phyloP scores from a whole-genome alignment of 2,888 invertebrate genomes.

The Marronus borbonicus region DNA sequence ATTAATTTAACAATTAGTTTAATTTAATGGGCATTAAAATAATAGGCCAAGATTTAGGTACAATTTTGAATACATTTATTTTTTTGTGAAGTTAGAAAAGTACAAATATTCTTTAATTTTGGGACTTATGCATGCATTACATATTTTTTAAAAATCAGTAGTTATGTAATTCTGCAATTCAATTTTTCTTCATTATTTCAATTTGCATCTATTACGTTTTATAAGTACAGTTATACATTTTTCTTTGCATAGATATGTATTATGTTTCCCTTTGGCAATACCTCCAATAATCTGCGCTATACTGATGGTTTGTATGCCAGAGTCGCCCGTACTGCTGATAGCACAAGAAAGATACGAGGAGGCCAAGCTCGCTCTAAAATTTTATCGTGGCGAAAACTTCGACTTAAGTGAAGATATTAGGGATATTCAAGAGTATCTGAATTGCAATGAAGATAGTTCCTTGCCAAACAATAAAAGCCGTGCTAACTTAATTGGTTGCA shows the following conservation, averaged over 20 bases:
- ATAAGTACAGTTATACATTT: slow-evolving; percentile 3
- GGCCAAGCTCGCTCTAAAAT: slow-evolving; percentile 76
- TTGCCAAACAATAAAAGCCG: slow-evolving; percentile 56
- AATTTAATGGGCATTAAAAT: too few relatives aligned
- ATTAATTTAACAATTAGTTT: too few relatives aligned
- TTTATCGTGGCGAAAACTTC: slow-evolving; percentile 81
- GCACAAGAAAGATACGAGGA: slow-evolving; percentile 72
- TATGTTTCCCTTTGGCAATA: slow-evolving; percentile 16
- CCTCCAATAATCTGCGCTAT: slow-evolving; percentile 72
- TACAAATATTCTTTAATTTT: too few relatives aligned
- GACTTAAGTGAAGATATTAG: slow-evolving; percentile 77
- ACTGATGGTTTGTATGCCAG: slow-evolving; percentile 79
- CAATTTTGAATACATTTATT: too few relatives aligned
- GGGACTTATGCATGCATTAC: too few relatives aligned
- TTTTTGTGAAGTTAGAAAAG: too few relatives aligned
- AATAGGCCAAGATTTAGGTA: too few relatives aligned
- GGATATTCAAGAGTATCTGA: slow-evolving; percentile 73
- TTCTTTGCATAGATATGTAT: slow-evolving; percentile 16
- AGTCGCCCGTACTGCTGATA: slow-evolving; percentile 80
- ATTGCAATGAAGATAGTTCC: slow-evolving; percentile 54
- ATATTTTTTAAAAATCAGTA: too few relatives aligned
- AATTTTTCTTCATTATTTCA: too few relatives aligned
- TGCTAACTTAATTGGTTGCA: slow-evolving; percentile 62
- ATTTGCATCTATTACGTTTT: not conserved
- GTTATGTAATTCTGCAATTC: too few relatives aligned